Conservation (phyloP, 1,140 invertebrate species). For the Pseudoatta argentina region DNA sequence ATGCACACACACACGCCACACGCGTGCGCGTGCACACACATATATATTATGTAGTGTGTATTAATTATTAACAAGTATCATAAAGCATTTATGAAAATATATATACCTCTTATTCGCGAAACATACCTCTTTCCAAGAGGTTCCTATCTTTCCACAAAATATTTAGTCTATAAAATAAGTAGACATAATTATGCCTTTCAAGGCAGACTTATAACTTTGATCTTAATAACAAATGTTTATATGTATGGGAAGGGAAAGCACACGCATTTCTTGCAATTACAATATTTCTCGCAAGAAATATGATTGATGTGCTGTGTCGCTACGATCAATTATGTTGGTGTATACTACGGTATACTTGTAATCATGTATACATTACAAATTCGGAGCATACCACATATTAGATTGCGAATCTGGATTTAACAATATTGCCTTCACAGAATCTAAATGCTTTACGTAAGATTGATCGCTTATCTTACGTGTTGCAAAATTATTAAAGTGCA, state of each 20-base stretch:
- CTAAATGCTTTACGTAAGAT: not conserved
- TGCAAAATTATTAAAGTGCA: not conserved
- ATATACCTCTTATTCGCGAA: not conserved
- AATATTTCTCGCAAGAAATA: slow-evolving; percentile 6
- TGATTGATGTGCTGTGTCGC: not conserved
- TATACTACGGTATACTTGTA: not conserved
- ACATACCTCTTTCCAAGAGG: not conserved
- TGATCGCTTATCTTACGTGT: not conserved
- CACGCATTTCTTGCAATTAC: not conserved
- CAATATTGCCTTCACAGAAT: not conserved
- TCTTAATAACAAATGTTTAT: slow-evolving; percentile 26
- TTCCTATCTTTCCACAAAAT: slow-evolving; percentile 22
- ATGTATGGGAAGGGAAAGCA: no score
- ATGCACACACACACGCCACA: not conserved
- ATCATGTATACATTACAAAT: slow-evolving; percentile 15
- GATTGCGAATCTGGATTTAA: not conserved
- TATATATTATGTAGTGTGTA: not conserved
- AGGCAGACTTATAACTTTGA: slow-evolving; percentile 13
- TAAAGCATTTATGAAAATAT: slow-evolving; percentile 33
- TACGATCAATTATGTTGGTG: not conserved
- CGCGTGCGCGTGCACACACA: not conserved
- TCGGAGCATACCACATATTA: not conserved
- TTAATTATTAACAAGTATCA: slow-evolving; percentile 10
- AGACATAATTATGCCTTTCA: not conserved
- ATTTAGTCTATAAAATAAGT: slow-evolving; percentile 4